Base-by-base conservation (phyloP, 1,140 invertebrate species). In the Diabrotica virgifera region DNA sequence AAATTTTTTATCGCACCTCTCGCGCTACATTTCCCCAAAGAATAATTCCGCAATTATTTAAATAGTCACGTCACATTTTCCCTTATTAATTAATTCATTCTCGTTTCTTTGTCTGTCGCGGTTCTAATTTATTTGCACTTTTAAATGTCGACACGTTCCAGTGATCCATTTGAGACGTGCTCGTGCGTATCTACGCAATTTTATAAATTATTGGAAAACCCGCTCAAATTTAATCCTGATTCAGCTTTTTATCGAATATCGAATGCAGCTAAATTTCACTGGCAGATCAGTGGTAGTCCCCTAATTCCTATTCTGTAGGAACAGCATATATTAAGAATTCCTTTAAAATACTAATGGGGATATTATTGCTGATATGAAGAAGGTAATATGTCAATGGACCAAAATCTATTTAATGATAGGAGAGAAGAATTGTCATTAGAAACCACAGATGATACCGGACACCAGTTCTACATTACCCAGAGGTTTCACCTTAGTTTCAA, bases 141-240 rank as follows among this genome's bases (percentile, higher is more conserved):
- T 62, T 62, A 62, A 62, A 62, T 54, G 60, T 62, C 51, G 60
- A 54, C 60, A 62, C 60, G 60, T 62, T 14, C 24, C n/a, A 12
- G 52, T 52, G 36, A 62, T 62, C 52, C 52, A 62, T 62, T 62
- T 53, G 5, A 46, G 36, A 62, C 60, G 60, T 62, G 60, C 60
- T 52, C 24, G 51, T 62, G 60, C 60, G 60, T 62, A 62, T 62
- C 60, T 62, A 62, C 60, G 60, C 60, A 62, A 62, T 62, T 62
- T 62, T 62, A 62, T 62, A 62, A 62, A 62, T 62, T 62, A 62
- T 62, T 54, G 52, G 60, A 62, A 13, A 35, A 12, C 60, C 12
- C 37, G 51, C 24, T 24, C 54, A 62, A 62, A 62, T 62, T 62
- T 62, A 36, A 38, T 36, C 36, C 10, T 6, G 36, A 38, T 46